A percentile compares a stretch with the other conserved stretches of the same genome.
Conservation (phyloP, 2,113 vertebrate genomes). For the Oncorhynchus keta region DNA sequence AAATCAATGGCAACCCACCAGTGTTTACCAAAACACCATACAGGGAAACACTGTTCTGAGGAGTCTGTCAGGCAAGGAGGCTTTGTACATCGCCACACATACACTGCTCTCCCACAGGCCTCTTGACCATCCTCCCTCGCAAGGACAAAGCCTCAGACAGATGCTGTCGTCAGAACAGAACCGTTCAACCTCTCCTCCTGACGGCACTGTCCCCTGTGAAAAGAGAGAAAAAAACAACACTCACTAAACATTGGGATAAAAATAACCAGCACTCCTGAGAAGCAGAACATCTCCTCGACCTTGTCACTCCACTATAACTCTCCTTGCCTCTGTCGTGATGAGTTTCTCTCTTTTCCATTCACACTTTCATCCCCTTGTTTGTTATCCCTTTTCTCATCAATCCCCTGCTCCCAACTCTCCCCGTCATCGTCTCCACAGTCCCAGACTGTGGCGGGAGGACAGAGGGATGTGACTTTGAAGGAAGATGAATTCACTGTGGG, state of each 20-base stretch:
- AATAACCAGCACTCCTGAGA: conserved; percentile 22
- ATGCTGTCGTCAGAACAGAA: conserved; percentile 45
- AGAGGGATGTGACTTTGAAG: conserved; percentile 81
- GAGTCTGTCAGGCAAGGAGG: conserved; percentile 19
- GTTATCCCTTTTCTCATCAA: not conserved
- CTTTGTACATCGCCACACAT: conserved; percentile 40
- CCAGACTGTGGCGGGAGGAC: conserved; percentile 76
- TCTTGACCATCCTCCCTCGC: conserved; percentile 57
- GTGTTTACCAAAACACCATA: too few species aligned
- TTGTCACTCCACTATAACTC: conserved; percentile 26
- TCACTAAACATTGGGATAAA: conserved; percentile 36
- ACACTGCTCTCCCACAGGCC: too few species aligned
- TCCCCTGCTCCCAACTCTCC: conserved; percentile 3
- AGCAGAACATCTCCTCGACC: conserved; percentile 14
- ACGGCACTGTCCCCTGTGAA: conserved; percentile 37
- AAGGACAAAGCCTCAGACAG: conserved; percentile 55
- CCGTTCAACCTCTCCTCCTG: not conserved
- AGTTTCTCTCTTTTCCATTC: conserved; percentile 18
- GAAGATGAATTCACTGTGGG: conserved; percentile 84
- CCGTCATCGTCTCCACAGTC: conserved; percentile 74
- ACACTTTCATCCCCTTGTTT: conserved; percentile 9
- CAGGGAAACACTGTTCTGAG: conserved; percentile 14
- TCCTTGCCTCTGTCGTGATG: conserved; percentile 38
- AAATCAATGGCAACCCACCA: too few species aligned
- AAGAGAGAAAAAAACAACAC: conserved; percentile 47